Conservation (phyloP, 2,797 vertebrate genomes). For the Lophura swinhoii region DNA sequence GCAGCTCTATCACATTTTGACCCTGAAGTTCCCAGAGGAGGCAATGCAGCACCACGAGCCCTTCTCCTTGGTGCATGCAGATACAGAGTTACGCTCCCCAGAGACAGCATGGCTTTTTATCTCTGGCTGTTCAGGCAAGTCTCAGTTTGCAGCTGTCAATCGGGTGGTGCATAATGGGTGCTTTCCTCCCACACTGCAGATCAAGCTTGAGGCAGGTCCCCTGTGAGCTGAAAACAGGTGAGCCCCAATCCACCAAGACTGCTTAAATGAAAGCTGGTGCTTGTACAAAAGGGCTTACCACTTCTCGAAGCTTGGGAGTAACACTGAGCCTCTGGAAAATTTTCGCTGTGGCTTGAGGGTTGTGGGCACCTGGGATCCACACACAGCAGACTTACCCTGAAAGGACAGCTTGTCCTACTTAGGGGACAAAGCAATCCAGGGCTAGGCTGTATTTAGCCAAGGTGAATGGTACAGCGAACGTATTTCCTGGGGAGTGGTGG, state of each 20-base stretch:
- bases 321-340: background rate
- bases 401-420: background rate
- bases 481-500: background rate
- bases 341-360: background rate
- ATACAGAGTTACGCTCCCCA: background rate
- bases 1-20: background rate
- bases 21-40: accelerated
- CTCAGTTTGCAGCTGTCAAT: background rate
- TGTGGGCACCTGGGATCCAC: background rate
- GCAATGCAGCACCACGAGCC: background rate
- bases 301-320: background rate
- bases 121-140: accelerated
- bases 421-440: background rate
- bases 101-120: background rate
- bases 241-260: accelerated
- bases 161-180: accelerated
- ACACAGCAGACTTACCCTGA: background rate
- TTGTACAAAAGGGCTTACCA: background rate
- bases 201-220: background rate
- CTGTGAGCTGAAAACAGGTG: accelerated
- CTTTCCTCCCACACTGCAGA: background rate
- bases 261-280: background rate
- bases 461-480: background rate
- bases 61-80: background rate
- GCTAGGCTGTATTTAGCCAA: background rate